Conservation (phyloP, 2,113 vertebrate genomes). For the Rhinolophus sinicus region DNA sequence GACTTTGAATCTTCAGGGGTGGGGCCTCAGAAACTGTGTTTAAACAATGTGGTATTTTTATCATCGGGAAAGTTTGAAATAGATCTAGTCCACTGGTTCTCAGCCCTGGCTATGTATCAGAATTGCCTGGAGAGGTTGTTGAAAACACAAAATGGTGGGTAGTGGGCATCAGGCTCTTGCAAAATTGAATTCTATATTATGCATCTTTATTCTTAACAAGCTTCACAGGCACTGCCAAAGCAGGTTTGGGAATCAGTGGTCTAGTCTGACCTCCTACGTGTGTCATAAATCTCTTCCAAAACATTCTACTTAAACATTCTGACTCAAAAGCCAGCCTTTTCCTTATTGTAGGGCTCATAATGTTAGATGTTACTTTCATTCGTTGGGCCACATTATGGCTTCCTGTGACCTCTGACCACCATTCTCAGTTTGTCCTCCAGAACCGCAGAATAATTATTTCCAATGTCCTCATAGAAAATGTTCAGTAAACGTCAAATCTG, state of each 20-base stretch:
- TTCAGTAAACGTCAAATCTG: neutral
- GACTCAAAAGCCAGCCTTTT: neutral
- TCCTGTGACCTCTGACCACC: neutral
- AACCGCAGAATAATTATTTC: constrained; percentile 3
- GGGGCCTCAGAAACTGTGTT: neutral
- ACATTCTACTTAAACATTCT: neutral
- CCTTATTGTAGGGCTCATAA: neutral
- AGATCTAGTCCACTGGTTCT: neutral
- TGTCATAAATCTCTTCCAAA: constrained; percentile 5
- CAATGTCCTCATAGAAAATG: neutral
- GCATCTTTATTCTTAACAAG: neutral
- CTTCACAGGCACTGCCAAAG: neutral
- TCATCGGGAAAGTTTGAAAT: neutral
- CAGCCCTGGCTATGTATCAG: neutral
- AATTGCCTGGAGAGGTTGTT: neutral
- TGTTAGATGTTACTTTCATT: constrained; percentile 18
- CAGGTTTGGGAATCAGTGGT: neutral
- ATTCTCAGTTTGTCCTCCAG: neutral
- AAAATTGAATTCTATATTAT: neutral
- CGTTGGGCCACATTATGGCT: constrained; percentile 24
- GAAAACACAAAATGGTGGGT: neutral
- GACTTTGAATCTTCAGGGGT: neutral
- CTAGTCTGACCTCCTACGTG: neutral
- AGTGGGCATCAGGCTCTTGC: neutral
- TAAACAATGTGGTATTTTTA: constrained; percentile 27